Conservation (phyloP, 1,140 invertebrate genomes). For the Thaumatotibia leucotreta region DNA sequence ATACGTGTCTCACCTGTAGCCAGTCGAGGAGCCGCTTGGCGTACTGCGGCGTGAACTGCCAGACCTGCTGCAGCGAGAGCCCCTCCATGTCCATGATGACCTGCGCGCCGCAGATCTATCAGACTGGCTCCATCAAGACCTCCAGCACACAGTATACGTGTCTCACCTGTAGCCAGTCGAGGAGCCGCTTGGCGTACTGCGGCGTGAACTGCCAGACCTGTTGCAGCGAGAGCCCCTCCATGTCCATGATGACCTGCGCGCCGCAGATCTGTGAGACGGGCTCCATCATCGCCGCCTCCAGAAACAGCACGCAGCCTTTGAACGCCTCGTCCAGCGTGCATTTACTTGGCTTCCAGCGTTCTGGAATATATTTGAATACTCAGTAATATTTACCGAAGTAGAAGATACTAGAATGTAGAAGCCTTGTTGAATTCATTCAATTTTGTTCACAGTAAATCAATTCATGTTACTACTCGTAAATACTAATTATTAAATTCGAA, state of each 20-base stretch:
- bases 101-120: slow-evolving; percentile 84
- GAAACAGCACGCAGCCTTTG: slow-evolving; percentile 87
- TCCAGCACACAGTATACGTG: too few relatives aligned
- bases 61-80: too few relatives aligned
- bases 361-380: slow-evolving; percentile 70
- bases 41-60: too few relatives aligned
- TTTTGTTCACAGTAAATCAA: too few relatives aligned
- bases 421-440: too few relatives aligned
- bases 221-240: slow-evolving; percentile 87
- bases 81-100: slow-evolving; percentile 92
- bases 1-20: too few relatives aligned
- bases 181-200: slow-evolving; percentile 87
- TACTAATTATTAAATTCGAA: too few relatives aligned
- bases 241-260: slow-evolving; percentile 88
- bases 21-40: too few relatives aligned
- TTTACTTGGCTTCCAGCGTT: slow-evolving; percentile 91
- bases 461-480: too few relatives aligned
- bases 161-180: slow-evolving; percentile 86
- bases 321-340: slow-evolving; percentile 87
- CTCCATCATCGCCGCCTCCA: slow-evolving; percentile 88
- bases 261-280: slow-evolving; percentile 85
- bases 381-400: too few relatives aligned
- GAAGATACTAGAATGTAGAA: too few relatives aligned
- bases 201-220: slow-evolving; percentile 91
- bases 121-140: slow-evolving; percentile 84